A percentile compares a stretch with the other conserved stretches of the same genome.
Conservation (phyloP, 2,113 vertebrate species). For the Megaptera novaeangliae region DNA sequence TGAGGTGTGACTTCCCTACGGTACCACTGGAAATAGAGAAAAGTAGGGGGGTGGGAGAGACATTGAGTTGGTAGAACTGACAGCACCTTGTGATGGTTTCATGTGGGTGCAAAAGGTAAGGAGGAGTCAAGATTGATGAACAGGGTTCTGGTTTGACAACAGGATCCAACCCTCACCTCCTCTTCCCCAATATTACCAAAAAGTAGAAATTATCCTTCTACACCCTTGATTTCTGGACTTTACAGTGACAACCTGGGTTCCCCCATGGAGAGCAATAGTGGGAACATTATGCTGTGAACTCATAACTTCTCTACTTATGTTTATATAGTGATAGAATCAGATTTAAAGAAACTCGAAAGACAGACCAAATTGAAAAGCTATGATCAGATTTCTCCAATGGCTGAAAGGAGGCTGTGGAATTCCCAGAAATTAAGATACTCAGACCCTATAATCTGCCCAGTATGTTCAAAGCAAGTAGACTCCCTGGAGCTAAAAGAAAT, state of each 20-base stretch:
- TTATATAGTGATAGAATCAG: not conserved
- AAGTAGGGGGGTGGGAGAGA: not conserved
- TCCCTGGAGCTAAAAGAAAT: constrained; percentile 55
- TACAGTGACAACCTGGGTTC: not conserved
- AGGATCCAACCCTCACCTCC: not conserved
- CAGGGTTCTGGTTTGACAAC: not conserved
- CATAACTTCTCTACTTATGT: not conserved
- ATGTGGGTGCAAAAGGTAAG: not conserved
- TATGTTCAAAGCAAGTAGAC: constrained; percentile 52
- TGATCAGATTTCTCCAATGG: not conserved
- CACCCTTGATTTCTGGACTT: not conserved
- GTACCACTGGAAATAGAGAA: not conserved
- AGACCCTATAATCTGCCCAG: constrained; percentile 48
- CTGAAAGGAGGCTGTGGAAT: constrained; percentile 32
- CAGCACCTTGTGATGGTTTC: not conserved
- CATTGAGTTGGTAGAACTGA: not conserved
- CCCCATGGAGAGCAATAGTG: not conserved
- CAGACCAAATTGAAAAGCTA: not conserved
- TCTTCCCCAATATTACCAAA: not conserved
- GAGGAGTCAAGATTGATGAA: not conserved
- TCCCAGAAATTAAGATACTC: constrained; percentile 38
- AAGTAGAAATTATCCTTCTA: not conserved
- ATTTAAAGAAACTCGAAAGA: not conserved
- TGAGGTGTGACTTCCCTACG: not conserved
- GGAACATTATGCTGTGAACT: not conserved